Evolutionary conservation across 2,797 vertebrate species (phyloP).

Genomic region (Ispidina lecontei): DNA sequence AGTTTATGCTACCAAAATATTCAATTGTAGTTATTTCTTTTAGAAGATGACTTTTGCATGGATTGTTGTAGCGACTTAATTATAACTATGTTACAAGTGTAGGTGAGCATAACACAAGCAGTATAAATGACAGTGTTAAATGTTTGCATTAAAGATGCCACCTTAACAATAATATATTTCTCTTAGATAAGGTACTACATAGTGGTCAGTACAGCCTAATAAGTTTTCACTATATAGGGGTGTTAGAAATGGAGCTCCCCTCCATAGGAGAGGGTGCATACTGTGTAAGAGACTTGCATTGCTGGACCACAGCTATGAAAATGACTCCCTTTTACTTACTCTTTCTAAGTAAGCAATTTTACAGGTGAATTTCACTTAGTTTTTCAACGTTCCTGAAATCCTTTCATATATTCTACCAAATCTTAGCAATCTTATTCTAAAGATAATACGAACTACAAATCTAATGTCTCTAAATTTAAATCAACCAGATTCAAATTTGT

Average conservation of each 20-base stretch:
- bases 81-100: neutral
- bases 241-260: neutral
- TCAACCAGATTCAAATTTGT: neutral
- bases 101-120: neutral
- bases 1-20: neutral
- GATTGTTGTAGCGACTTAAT: neutral
- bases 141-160: neutral
- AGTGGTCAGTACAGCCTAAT: neutral
- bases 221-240: neutral
- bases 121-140: too few species aligned
- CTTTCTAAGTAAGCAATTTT: neutral
- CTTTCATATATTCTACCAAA: neutral
- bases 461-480: neutral
- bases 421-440: accelerated
- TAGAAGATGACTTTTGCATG: neutral
- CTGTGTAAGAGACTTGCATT: neutral
- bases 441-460: neutral
- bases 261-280: neutral
- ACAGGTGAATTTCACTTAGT: neutral
- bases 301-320: neutral
- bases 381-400: neutral
- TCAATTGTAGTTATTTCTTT: neutral
- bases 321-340: neutral
- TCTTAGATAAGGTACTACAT: neutral
- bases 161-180: accelerated